Conservation (phyloP, 2,113 vertebrate genomes). For the Protomyctophum bolini region DNA sequence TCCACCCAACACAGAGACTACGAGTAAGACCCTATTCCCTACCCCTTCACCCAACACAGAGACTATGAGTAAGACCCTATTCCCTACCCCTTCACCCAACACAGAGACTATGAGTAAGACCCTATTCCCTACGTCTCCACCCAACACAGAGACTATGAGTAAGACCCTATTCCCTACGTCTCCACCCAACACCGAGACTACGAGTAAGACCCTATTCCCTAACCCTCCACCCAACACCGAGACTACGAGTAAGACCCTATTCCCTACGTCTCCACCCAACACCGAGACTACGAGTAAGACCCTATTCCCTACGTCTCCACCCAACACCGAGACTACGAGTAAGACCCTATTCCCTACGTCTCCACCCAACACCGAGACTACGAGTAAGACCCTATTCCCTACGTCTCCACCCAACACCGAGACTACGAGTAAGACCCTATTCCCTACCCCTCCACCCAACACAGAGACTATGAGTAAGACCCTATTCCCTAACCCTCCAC, state of each 20-base stretch:
- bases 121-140: too few species aligned
- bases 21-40: slow-evolving; percentile 10
- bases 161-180: slow-evolving; percentile 4
- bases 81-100: too few species aligned
- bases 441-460: slow-evolving; percentile 35
- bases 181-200: slow-evolving; percentile 40
- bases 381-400: slow-evolving; percentile 33
- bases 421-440: slow-evolving; percentile 40
- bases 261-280: too few species aligned
- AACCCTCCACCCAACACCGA: too few species aligned
- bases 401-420: slow-evolving; percentile 39
- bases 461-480: slow-evolving; percentile 39
- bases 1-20: slow-evolving; percentile 40
- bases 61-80: slow-evolving; percentile 8
- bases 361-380: slow-evolving; percentile 40
- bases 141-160: too few species aligned
- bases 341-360: slow-evolving; percentile 42
- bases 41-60: slow-evolving; percentile 38
- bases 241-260: too few species aligned
- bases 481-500: too few species aligned
- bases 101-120: too few species aligned
- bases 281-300: slow-evolving; percentile 6
- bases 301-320: slow-evolving; percentile 44
- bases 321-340: slow-evolving; percentile 29
- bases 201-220: background rate